phyloP scores from a whole-genome alignment of 2,888 invertebrate genomes.

The Anarsia innoxiella region DNA sequence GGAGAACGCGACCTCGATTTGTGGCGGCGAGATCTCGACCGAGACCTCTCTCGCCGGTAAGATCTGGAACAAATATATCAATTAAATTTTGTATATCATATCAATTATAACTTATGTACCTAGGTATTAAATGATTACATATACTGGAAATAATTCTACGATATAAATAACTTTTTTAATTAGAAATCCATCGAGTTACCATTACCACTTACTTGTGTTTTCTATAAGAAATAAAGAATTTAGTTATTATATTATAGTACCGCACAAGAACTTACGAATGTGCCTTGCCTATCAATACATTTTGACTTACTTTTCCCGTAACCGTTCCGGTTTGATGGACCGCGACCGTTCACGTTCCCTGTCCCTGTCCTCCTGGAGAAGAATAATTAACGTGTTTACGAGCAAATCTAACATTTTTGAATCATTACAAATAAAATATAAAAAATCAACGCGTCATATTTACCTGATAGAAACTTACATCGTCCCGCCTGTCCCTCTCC shows the following conservation, averaged over 20 bases:
- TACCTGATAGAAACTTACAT: slow-evolving; percentile 42
- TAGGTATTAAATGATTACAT: no score
- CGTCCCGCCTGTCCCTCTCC: slow-evolving; percentile 53
- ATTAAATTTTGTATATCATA: no score
- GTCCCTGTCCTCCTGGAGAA: slow-evolving; percentile 56
- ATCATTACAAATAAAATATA: no score
- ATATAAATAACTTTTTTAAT: no score
- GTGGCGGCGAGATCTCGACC: slow-evolving; percentile 79
- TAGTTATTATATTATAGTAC: no score
- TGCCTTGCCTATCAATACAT: no score
- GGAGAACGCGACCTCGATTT: slow-evolving; percentile 83
- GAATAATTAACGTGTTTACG: slow-evolving; percentile 1
- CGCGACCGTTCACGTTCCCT: slow-evolving; percentile 72
- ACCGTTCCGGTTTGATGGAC: slow-evolving; percentile 76
- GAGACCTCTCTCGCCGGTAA: slow-evolving; percentile 79
- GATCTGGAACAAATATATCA: slow-evolving; percentile 66
- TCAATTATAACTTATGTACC: no score
- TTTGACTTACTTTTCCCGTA: slow-evolving; percentile 76
- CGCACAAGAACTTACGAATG: no score
- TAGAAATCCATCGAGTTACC: no score
- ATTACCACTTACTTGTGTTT: slow-evolving; percentile 12
- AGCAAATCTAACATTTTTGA: not conserved
- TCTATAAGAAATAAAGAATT: slow-evolving; percentile 11
- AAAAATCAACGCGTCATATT: no score
- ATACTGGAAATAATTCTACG: no score